phyloP scores from a whole-genome alignment of 2,113 vertebrate genomes.

The Chaetodon trifascialis region DNA sequence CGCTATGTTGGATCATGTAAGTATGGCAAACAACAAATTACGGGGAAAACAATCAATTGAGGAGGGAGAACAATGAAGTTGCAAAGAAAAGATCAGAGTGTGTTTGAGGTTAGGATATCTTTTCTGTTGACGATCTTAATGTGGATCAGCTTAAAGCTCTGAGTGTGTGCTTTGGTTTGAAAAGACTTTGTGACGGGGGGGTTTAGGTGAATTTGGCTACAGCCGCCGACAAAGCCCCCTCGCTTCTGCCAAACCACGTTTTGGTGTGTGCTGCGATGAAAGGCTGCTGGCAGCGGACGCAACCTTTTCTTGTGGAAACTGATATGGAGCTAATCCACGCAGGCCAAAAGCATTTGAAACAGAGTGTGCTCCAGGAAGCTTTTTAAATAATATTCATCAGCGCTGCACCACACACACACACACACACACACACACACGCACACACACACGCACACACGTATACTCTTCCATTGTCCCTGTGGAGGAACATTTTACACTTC shows the following conservation, averaged over 20 bases:
- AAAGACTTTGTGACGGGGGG: conserved; percentile 2
- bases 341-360: conserved; percentile 51
- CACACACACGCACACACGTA: conserved; percentile 5
- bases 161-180: conserved; percentile 55
- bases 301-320: conserved; percentile 53
- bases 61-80: not conserved
- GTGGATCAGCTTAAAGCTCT: conserved; percentile 46
- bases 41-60: not conserved
- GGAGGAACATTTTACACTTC: conserved; percentile 40
- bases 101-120: conserved; percentile 46
- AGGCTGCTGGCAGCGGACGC: conserved; percentile 1
- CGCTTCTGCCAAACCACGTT: conserved; percentile 66
- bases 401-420: conserved; percentile 3
- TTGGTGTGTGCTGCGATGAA: conserved; percentile 36
- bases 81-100: not conserved
- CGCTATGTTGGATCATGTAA: not conserved
- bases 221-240: conserved; percentile 61
- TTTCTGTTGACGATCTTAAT: conserved; percentile 50
- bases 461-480: conserved; percentile 20
- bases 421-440: conserved; percentile 11
- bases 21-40: not conserved
- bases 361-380: conserved; percentile 37
- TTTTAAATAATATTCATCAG: conserved; percentile 43
- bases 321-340: conserved; percentile 61
- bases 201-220: conserved; percentile 55